Evolutionary conservation across 2,888 invertebrate species (phyloP).

Genomic region (Tiphia femorata): DNA sequence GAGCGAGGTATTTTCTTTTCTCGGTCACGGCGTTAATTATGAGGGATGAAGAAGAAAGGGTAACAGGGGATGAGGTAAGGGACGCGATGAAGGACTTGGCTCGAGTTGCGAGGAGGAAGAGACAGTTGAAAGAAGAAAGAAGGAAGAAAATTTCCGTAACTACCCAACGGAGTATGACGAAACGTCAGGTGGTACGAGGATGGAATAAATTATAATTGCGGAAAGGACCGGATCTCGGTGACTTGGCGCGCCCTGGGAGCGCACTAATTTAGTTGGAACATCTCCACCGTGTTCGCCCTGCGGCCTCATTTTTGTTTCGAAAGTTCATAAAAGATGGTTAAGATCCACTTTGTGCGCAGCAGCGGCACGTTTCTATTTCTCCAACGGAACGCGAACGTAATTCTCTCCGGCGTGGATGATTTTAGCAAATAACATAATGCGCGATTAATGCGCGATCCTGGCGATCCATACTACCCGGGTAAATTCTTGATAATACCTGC

Average conservation of each 20-base stretch:
- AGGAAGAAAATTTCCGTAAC: no score
- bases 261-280: constrained; percentile 12
- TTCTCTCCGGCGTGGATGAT: no score
- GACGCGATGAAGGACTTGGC: not conserved
- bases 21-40: not conserved
- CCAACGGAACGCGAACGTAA: no score
- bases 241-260: constrained; percentile 7
- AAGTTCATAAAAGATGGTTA: constrained; percentile 12
- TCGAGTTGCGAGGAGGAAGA: not conserved
- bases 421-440: no score
- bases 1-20: not conserved
- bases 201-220: constrained; percentile 23
- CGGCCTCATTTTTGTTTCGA: constrained; percentile 7
- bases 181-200: constrained; percentile 12
- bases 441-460: no score
- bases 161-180: constrained; percentile 7
- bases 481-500: no score
- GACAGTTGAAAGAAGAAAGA: not conserved
- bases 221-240: constrained; percentile 9
- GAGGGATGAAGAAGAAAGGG: not conserved
- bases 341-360: no score
- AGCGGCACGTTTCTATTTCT: no score
- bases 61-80: not conserved
- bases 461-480: no score
- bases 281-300: not conserved